Base-by-base conservation (phyloP, 2,797 vertebrate genomes). In the Gambelia wislizenii region DNA sequence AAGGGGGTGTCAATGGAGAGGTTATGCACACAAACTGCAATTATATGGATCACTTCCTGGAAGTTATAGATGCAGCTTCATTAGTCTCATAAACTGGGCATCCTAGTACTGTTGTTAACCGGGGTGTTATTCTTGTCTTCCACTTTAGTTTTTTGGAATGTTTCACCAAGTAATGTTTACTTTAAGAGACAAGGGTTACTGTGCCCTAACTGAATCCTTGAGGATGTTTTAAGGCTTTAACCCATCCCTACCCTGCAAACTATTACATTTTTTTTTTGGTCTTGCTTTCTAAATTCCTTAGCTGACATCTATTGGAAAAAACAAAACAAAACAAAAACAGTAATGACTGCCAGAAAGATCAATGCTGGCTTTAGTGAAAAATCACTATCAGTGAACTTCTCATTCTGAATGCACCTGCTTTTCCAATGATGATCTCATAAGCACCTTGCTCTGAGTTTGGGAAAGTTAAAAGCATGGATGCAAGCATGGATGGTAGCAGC, bases 401-500 rank as follows among this genome's bases (percentile, higher is more conserved):
- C 39, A 75, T 39, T 52, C 54, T 70, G 18, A 67, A 81, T 49
- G 14, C 78, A 83, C 86, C 52, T 83, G 79, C 59, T 83, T 84
- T 64, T 91, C 83, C 44, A 67, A 39, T 39, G 9, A 87, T 42
- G 25, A 86, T 42, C 27, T 88, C 78, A 47, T 89, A 49, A 85
- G 39, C 33, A 85, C 30, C n/a, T 87, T 10, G 59, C 42, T 75
- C 39, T 42, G 33, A 67, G 18, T 36, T 14, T 42, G 49, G 76
- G 49, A 84, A 84, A 79, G n/a, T 42, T 52, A 22, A 83, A 84
- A 56, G n/a, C n/a, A n/a, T n/a, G n/a, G n/a, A n/a, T n/a, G n/a
- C n/a, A n/a, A n/a, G n/a, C n/a, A n/a, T n/a, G n/a, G n/a, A n/a
- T n/a, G n/a, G n/a, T n/a, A n/a, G n/a, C n/a, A n/a, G n/a, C n/a